A percentile compares a stretch with the other conserved stretches of the same genome.
Evolutionary conservation across 2,113 vertebrate species (phyloP).

Genomic region (Pelecanus crispus): DNA sequence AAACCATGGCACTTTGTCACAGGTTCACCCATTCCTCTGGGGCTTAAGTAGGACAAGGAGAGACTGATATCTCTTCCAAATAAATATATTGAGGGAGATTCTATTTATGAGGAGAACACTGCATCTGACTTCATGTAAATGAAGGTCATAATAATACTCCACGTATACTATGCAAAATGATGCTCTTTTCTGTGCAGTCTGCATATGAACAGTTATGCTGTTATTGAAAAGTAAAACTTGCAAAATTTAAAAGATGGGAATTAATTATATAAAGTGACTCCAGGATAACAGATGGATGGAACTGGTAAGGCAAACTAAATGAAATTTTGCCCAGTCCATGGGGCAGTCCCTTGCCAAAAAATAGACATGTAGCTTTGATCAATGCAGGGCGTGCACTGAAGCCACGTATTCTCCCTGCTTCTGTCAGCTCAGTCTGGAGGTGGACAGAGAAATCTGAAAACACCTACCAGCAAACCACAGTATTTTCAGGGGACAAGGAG

Average conservation of each 20-base stretch:
- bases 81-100: neutral
- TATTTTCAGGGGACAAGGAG: neutral
- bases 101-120: neutral
- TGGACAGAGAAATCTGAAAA: neutral
- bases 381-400: neutral
- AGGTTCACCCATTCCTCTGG: neutral
- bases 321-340: accelerated
- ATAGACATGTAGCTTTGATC: accelerated
- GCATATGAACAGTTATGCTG: neutral
- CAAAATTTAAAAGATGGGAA: neutral
- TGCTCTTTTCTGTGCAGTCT: neutral
- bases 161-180: neutral
- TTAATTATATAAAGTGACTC: neutral
- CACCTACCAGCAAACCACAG: neutral
- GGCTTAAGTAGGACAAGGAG: neutral
- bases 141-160: neutral
- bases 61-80: neutral
- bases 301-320: neutral
- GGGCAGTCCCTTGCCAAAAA: neutral
- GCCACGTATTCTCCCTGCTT: accelerated
- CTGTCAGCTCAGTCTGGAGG: neutral
- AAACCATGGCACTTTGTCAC: too few species aligned
- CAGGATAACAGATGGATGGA: neutral
- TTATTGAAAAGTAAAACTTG: neutral
- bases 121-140: neutral